Evolutionary conservation across 1,140 invertebrate species (phyloP), one percentile per base, ranked within the genome.

Genomic region (Globodera ellingtonae): DNA sequence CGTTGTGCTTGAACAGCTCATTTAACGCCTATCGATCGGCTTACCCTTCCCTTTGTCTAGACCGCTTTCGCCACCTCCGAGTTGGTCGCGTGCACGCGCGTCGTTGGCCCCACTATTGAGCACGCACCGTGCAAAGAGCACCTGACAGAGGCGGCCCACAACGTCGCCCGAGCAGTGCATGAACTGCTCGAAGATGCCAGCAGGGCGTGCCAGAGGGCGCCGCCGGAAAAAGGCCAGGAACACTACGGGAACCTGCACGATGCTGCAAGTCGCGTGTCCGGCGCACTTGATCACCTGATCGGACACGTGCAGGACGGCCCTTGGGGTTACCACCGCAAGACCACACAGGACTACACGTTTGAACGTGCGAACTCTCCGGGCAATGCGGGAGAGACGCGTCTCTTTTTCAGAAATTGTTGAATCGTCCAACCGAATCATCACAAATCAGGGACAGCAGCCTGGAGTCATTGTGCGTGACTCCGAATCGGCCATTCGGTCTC

Each of bases 1-100:
- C 62, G 56, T 18, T 35, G 35, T 35, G 35, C 35, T 35, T 59
- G 56, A 18, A 15, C 9, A 59, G 35, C 35, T 35, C 35, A 35
- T 35, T 35, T n/a, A 35, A 35, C 35, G 2, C 35, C 35, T 35
- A 35, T 35, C 35, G 35, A 35, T 35, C 2, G 56, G 56, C 56
- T 15, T n/a, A 8, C 35, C n/a, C 44, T 7, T 15, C 56, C 56
- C 9, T 18, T 6, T 35, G 59, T 66, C 21, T 94, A 98, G 90
- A 97, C 96, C 90, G 97, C 97, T 0, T 91, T 99, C 47, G 95
- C 96, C 1, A 99, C 97, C 0, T 98, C 95, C 50, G 97, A 99
- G 89, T 91, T 99, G 1, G 96, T 99, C 0, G 96, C 97, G 0
- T 98, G 96, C 89, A 95, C 97, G 13, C 98, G 98, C 91, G 94